A percentile compares a stretch with the other conserved stretches of the same genome.
phyloP scores from a whole-genome alignment of 2,113 vertebrate genomes.

The Turdus rufiventris region DNA sequence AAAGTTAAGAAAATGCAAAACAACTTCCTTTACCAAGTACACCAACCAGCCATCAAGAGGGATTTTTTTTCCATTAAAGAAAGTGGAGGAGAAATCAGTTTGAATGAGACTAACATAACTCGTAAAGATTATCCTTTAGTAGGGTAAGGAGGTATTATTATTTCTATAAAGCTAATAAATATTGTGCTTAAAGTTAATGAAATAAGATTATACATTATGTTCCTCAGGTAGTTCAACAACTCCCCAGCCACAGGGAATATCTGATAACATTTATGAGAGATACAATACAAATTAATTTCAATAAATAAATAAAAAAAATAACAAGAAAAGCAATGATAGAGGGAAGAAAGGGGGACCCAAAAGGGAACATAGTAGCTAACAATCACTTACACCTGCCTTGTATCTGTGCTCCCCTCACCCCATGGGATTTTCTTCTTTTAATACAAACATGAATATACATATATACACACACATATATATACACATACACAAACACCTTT shows the following conservation, averaged over 20 bases:
- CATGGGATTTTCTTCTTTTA: neutral
- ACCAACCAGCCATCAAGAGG: neutral
- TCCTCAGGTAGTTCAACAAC: neutral
- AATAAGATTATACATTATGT: neutral
- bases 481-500: neutral
- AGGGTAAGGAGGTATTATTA: neutral
- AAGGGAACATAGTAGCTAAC: neutral
- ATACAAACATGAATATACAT: constrained; percentile 24
- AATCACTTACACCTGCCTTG: neutral
- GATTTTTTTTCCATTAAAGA: neutral
- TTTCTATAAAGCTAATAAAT: neutral
- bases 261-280: neutral
- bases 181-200: constrained; percentile 16
- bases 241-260: neutral
- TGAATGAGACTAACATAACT: neutral
- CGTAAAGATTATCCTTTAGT: neutral
- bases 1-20: neutral
- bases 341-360: neutral
- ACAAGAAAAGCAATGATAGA: neutral
- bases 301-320: constrained; percentile 54
- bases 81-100: neutral
- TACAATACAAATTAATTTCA: neutral
- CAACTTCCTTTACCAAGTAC: neutral
- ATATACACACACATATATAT: neutral
- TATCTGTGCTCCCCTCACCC: neutral